Percentiles rank a stretch among this genome's conserved stretches.
Conservation (phyloP, 2,113 vertebrate genomes). For the Phoenicopterus ruber region DNA sequence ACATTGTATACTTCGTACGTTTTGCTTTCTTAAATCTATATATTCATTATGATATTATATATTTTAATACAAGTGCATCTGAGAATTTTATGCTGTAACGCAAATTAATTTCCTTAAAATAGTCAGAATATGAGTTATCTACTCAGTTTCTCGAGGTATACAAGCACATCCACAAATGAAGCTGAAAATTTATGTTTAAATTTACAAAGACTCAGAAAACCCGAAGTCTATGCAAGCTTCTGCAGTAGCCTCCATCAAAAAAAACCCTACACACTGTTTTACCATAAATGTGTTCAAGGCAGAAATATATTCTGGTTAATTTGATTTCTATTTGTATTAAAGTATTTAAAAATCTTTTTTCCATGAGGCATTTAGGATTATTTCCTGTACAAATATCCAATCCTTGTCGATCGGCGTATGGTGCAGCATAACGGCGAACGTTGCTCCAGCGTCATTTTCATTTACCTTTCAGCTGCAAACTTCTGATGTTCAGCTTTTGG, state of each 20-base stretch:
- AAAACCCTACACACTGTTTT: background rate
- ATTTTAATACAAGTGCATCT: background rate
- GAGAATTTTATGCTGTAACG: background rate
- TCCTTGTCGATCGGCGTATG: background rate
- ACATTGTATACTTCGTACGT: background rate
- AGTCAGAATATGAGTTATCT: background rate
- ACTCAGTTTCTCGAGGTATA: background rate
- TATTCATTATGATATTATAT: background rate
- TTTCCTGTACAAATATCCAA: background rate
- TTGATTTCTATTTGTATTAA: background rate
- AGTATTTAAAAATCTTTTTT: background rate
- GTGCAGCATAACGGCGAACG: accelerated
- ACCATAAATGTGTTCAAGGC: background rate
- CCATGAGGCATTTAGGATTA: background rate
- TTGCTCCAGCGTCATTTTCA: background rate
- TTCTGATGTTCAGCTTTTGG: background rate
- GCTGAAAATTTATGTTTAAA: background rate
- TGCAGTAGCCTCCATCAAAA: background rate
- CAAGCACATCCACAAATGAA: background rate
- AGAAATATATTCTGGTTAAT: background rate
- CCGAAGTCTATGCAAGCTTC: background rate
- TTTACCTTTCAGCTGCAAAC: background rate
- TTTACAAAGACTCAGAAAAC: background rate
- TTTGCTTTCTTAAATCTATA: background rate
- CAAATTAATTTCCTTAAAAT: background rate